Evolutionary conservation across 2,797 vertebrate species (phyloP), one percentile per base, ranked within the genome.

Genomic region (Peromyscus aztecus): DNA sequence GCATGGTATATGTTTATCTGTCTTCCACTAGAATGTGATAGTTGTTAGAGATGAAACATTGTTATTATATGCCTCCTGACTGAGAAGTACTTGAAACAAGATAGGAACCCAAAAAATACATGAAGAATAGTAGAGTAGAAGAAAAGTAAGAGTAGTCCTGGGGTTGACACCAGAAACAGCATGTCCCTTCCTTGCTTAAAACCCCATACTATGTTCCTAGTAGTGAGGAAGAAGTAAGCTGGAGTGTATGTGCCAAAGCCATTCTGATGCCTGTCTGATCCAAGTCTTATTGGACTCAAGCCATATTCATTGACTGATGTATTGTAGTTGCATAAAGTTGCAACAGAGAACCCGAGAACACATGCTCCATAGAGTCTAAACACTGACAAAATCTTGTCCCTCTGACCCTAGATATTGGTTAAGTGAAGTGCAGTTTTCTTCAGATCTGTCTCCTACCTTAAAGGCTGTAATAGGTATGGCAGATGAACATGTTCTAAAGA

Each of bases 251-350:
- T 31, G 14, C 17, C 40, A 89, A 89, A 89, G 87, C 16, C 11
- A 91, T 57, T 92, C 7, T 85, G 27, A 81, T 69, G 23, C 4
- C 31, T 86, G 13, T 55, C 94, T 52, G 49, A 52, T 52, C 49
- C 49, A 73, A 92, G 55, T 52, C 94, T 92, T 91, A 95, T 67
- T 87, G 87, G 27, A 91, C 91, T 55, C 71, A 16, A 80, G 57
- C 37, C 49, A 86, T 49, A 8, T 12, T 92, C 34, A 75, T 94
- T 88, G 52, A 73, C 57, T 86, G 90, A 46, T 77, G 8, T 67
- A 31, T 43, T 67, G 9, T 93, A 81, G 16, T n/a, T 91, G 83
- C 89, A 57, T 86, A 89, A 49, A 86, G 43, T 80, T 95, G 1
- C 1, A 88, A 71, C 10, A 84, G 6, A 84, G 57, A 90, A 17